These are phyloP conservation scores for Dendronephthya gigantea DNA, from an alignment of 64 coral and sea anemone genomes.

Conservation along the genomic window DNA sequence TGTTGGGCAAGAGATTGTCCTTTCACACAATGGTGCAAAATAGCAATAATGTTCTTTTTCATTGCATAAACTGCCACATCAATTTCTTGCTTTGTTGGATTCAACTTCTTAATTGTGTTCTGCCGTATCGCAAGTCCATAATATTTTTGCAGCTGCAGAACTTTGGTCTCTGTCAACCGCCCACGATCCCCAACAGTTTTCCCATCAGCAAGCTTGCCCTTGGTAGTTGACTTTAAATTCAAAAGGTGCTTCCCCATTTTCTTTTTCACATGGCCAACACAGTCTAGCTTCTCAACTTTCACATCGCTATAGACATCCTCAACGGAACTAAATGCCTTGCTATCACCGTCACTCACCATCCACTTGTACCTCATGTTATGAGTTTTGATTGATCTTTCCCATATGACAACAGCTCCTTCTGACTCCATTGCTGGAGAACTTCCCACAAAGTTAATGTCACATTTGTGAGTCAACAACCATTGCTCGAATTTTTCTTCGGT, in stretches of 20 bases:
- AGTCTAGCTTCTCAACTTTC: slow-evolving; percentile 19
- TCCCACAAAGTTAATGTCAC: slow-evolving; percentile 31
- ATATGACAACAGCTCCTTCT: too few relatives aligned
- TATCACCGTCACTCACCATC: slow-evolving; percentile 32
- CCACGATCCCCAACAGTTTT: slow-evolving; percentile 19
- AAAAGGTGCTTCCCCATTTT: slow-evolving; percentile 15
- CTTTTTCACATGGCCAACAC: slow-evolving; percentile 34
- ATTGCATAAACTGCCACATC: slow-evolving; percentile 24
- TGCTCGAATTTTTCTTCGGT: too few relatives aligned
- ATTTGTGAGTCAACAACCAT: too few relatives aligned
- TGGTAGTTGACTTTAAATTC: background rate
- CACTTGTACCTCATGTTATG: slow-evolving; percentile 29
- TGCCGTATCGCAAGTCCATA: slow-evolving; percentile 31
- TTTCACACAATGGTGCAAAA: slow-evolving; percentile 25
- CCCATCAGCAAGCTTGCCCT: slow-evolving; percentile 18
- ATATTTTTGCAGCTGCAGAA: slow-evolving; percentile 19
- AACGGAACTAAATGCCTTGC: background rate
- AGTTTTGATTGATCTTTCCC: slow-evolving; percentile 11
- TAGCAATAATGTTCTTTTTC: slow-evolving; percentile 20
- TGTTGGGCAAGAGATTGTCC: slow-evolving; percentile 1
- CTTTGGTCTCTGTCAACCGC: slow-evolving; percentile 15
- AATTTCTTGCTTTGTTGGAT: slow-evolving; percentile 30
- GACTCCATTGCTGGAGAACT: slow-evolving; percentile 18
- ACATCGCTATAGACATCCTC: slow-evolving; percentile 24
- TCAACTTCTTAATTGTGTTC: slow-evolving; percentile 4